Base-by-base conservation (phyloP, 2,113 vertebrate species). In the Rostratula benghalensis region DNA sequence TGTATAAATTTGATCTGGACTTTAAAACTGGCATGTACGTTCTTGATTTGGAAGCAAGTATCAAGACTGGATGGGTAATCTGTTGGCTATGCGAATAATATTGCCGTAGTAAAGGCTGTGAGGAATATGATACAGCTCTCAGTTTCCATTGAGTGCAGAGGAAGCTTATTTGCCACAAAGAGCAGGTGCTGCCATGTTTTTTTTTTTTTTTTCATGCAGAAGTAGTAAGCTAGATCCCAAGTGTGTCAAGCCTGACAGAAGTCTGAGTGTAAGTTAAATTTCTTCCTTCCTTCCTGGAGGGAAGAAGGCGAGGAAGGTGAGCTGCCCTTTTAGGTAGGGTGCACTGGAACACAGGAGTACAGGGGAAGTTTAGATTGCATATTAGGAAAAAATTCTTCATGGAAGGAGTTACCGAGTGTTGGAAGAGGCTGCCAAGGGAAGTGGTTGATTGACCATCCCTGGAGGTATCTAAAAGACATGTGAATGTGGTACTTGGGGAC, bases 31-130 rank as follows among this genome's bases (percentile, higher is more conserved):
- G 76, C 45, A 85, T 83, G 73, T 60, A 86, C 2, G 8, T 41
- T 95, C 91, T 94, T 95, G 90, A 95, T 95, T 97, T 95, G 90
- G 84, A 95, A 95, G 82, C 4, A 18, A 93, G 35, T 33, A 24
- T 68, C 1, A 3, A 81, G 69, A 64, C 90, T 87, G 75, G 16
- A 30, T 82, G 83, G 84, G 75, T 97, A 77, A 90, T 95, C 86
- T 91, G 87, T 84, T 95, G 87, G 93, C 81, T 94, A 56, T 93
- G 93, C 0, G 19, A 92, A 78, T 88, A 95, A 77, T 79, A 92
- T 8, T 79, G 63, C 74, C 69, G 59, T 97, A 93, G 77, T 94
- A 93, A 95, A 89, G 87, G 64, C 94, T 76, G 71, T 45, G 71
- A 94, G 90, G 57, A 95, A 93, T 65, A 78, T 1, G 91, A 91